A percentile compares a stretch with the other conserved stretches of the same genome.
Evolutionary conservation across 2,797 vertebrate genomes (phyloP).

Genomic region (Parauchenoglanis punctatus): DNA sequence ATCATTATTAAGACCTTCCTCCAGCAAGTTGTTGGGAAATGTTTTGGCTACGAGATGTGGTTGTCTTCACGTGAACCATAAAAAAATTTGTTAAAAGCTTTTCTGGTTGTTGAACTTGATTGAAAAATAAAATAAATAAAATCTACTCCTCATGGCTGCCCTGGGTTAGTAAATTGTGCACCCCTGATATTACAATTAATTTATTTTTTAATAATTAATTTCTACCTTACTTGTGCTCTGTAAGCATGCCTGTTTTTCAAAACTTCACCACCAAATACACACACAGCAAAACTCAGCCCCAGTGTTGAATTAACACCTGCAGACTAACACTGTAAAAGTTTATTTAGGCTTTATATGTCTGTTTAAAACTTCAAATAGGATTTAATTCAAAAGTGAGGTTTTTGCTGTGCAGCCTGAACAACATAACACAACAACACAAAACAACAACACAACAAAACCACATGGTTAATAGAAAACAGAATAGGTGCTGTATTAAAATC

Average conservation of each 20-base stretch:
- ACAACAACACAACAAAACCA: slow-evolving; percentile 52
- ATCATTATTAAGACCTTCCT: too few species aligned
- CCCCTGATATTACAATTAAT: not conserved
- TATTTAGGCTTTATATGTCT: not conserved
- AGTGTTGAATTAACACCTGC: not conserved
- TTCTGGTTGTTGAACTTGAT: not conserved
- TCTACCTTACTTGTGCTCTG: not conserved
- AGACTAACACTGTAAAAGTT: not conserved
- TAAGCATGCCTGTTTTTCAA: slow-evolving; percentile 16
- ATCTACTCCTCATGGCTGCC: not conserved
- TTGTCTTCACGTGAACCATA: too few species aligned
- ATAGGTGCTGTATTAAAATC: slow-evolving; percentile 20
- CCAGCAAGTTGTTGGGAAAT: too few species aligned
- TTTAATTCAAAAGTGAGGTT: not conserved
- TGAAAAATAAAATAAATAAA: not conserved
- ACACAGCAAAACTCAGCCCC: slow-evolving; percentile 27
- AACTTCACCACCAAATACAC: slow-evolving; percentile 35
- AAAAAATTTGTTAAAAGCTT: not conserved
- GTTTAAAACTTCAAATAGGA: not conserved
- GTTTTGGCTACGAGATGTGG: too few species aligned
- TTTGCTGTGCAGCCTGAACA: not conserved
- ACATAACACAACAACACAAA: slow-evolving; percentile 39
- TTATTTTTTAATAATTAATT: too few species aligned
- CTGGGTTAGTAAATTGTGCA: not conserved
- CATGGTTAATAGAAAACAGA: slow-evolving; percentile 58